Evolutionary conservation across 2,888 invertebrate genomes (phyloP).

Genomic region (Drosophila greeni): DNA sequence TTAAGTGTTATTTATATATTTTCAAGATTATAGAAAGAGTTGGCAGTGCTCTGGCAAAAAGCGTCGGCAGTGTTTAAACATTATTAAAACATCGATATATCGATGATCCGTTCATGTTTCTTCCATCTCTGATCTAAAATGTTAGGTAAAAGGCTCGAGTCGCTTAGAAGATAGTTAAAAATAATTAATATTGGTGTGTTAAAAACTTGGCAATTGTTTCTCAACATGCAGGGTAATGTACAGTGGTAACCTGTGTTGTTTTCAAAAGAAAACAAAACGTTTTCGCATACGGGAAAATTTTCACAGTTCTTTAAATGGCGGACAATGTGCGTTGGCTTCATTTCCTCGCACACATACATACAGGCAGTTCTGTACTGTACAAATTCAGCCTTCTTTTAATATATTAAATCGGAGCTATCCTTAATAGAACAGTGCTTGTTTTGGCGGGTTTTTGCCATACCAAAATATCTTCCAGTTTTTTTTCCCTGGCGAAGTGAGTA

Average conservation of each 20-base stretch:
- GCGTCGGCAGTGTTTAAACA: neutral
- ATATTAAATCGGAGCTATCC: constrained; percentile 19
- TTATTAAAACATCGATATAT: neutral
- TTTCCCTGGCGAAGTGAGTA: constrained; percentile 36
- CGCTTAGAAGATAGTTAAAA: constrained; percentile 62
- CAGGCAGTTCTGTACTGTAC: constrained; percentile 13
- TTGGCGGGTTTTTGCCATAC: constrained; percentile 15
- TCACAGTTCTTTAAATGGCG: constrained; percentile 68
- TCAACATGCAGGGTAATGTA: constrained; percentile 44
- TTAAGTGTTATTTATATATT: neutral
- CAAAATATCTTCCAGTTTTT: constrained; percentile 14
- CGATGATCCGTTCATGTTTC: neutral
- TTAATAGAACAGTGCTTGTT: constrained; percentile 11
- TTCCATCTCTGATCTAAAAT: constrained; percentile 52
- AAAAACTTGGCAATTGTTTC: constrained; percentile 36
- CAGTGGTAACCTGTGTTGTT: constrained; percentile 29
- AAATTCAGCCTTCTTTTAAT: constrained; percentile 17
- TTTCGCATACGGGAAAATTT: constrained; percentile 47
- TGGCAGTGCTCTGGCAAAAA: neutral
- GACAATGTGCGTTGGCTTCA: constrained; percentile 73
- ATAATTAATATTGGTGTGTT: constrained; percentile 53
- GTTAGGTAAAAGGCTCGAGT: constrained; percentile 66
- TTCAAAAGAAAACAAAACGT: constrained; percentile 19
- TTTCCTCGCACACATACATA: constrained; percentile 38
- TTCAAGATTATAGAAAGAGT: neutral